Evolutionary conservation across 2,113 vertebrate genomes (phyloP).

Genomic region (Prunella himalayana): DNA sequence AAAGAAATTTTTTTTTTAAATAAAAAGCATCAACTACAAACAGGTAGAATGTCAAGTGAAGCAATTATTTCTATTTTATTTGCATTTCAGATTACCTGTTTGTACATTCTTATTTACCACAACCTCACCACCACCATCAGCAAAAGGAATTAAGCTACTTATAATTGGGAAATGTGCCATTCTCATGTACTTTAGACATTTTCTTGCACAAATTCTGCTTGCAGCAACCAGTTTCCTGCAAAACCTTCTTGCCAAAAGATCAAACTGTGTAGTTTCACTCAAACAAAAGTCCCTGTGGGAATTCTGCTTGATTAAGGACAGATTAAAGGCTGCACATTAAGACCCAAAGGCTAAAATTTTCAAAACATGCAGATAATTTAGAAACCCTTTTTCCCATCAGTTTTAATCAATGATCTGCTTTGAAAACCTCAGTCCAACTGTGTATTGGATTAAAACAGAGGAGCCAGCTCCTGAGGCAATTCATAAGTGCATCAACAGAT

Average conservation of each 20-base stretch:
- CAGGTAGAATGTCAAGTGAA: neutral
- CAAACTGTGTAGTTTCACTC: neutral
- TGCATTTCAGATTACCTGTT: neutral
- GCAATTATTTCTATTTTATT: neutral
- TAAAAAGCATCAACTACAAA: neutral
- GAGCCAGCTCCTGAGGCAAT: neutral
- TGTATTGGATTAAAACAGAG: neutral
- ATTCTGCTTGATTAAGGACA: neutral
- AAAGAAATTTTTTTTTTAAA: neutral
- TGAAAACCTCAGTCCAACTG: neutral
- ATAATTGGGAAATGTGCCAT: neutral
- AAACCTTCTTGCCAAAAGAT: neutral
- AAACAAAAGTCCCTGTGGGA: neutral
- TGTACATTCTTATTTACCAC: neutral
- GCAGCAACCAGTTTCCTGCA: neutral
- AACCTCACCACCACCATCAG: neutral
- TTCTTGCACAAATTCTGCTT: neutral
- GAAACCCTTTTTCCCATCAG: neutral
- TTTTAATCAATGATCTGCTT: slow-evolving; percentile 8
- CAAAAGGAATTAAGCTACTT: neutral
- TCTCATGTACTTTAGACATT: neutral
- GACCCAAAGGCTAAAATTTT: neutral
- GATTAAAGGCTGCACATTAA: neutral
- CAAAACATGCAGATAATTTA: neutral
- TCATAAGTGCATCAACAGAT: neutral